Evolutionary conservation across 2,797 vertebrate genomes (phyloP).

Genomic region (Sebastes miniatus): DNA sequence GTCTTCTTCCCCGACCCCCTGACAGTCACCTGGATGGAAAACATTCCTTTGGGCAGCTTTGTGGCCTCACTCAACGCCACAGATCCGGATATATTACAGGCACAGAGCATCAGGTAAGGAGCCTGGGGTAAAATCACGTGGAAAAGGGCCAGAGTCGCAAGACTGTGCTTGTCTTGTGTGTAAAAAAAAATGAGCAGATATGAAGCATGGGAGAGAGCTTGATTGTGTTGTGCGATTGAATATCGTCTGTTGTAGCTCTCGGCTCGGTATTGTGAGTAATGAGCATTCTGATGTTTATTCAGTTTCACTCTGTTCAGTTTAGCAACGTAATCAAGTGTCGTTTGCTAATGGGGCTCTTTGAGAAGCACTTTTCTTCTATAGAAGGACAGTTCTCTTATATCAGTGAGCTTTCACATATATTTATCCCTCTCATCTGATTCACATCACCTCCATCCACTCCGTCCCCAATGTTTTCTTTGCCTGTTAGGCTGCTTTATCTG

Average conservation of each 20-base stretch:
- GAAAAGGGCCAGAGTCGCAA: not conserved
- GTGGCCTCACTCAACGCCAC: constrained; percentile 92
- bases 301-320: not conserved
- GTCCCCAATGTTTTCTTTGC: not conserved
- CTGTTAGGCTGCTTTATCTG: not conserved
- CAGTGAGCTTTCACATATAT: not conserved
- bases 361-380: not conserved
- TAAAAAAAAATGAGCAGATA: not conserved
- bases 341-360: not conserved
- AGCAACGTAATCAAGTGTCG: not conserved
- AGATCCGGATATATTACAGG: constrained; percentile 91
- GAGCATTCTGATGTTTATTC: not conserved
- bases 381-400: not conserved
- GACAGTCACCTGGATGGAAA: constrained; percentile 87
- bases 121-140: not conserved
- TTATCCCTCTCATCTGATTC: constrained; percentile 6
- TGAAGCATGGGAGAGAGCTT: not conserved
- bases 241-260: not conserved
- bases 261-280: not conserved
- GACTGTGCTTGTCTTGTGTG: not conserved
- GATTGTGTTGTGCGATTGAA: not conserved
- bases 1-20: constrained; percentile 94
- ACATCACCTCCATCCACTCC: not conserved
- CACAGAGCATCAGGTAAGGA: constrained; percentile 91
- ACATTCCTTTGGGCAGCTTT: constrained; percentile 89